Evolutionary conservation across 2,888 invertebrate genomes (phyloP).

Genomic region (Orchesella flavescens): DNA sequence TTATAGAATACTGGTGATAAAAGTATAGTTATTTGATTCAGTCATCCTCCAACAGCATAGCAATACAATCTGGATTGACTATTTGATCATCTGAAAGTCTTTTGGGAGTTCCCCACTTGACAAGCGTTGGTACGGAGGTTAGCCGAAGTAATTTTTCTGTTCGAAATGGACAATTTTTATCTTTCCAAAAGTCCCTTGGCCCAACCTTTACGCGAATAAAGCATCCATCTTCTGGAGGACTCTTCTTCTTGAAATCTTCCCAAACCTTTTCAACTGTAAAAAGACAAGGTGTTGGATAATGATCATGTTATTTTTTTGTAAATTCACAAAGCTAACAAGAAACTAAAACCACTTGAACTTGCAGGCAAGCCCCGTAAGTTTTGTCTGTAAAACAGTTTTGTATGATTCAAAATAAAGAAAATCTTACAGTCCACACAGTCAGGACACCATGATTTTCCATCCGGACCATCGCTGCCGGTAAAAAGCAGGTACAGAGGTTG

Average conservation of each 20-base stretch:
- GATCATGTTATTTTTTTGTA: too few species aligned
- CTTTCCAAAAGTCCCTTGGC: slow-evolving; percentile 84
- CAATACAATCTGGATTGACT: slow-evolving; percentile 82
- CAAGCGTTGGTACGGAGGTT: slow-evolving; percentile 87
- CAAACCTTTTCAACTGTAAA: slow-evolving; percentile 66
- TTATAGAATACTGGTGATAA: too few species aligned
- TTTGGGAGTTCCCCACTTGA: slow-evolving; percentile 85
- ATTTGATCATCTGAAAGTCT: slow-evolving; percentile 87
- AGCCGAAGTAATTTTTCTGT: slow-evolving; percentile 83
- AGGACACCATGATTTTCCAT: slow-evolving; percentile 86
- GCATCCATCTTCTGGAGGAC: slow-evolving; percentile 43
- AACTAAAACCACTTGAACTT: too few species aligned
- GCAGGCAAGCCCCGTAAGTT: too few species aligned
- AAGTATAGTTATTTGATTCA: not conserved
- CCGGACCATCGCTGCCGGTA: slow-evolving; percentile 79
- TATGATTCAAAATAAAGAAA: too few species aligned
- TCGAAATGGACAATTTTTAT: slow-evolving; percentile 86
- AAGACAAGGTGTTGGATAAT: slow-evolving; percentile 1
- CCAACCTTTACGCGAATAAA: slow-evolving; percentile 69
- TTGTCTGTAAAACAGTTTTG: too few species aligned
- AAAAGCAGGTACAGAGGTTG: slow-evolving; percentile 77
- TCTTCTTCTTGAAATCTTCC: slow-evolving; percentile 46
- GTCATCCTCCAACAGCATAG: slow-evolving; percentile 84
- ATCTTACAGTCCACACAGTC: slow-evolving; percentile 87
- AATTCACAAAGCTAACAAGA: too few species aligned